Evolutionary conservation across 2,797 vertebrate species (phyloP).

Genomic region (Simalia tracyae): DNA sequence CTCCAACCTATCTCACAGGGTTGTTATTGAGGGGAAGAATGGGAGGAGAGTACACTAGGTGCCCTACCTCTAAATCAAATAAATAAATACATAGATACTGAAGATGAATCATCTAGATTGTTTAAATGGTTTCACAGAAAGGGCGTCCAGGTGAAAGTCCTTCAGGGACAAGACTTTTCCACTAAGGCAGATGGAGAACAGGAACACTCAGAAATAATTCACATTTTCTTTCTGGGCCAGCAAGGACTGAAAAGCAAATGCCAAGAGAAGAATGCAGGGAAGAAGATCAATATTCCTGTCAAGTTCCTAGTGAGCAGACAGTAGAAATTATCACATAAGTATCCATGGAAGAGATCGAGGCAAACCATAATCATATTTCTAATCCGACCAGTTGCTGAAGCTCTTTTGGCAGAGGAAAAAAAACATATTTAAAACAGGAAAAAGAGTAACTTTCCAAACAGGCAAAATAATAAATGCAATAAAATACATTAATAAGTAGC

Average conservation of each 20-base stretch:
- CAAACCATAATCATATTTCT: too few species aligned
- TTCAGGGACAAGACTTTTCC: not conserved
- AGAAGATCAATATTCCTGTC: not conserved
- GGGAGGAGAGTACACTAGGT: too few species aligned
- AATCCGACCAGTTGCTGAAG: too few species aligned
- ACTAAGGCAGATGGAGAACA: not conserved
- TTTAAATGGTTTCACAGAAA: slow-evolving; percentile 1
- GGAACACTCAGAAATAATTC: fast-evolving
- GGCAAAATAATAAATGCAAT: not conserved
- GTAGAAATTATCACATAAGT: not conserved
- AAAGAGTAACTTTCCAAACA: not conserved
- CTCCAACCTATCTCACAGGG: too few species aligned
- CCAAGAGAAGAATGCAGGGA: not conserved
- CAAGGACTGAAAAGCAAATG: not conserved
- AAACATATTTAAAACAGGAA: not conserved
- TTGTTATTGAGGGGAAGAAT: too few species aligned
- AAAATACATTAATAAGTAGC: not conserved
- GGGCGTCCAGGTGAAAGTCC: not conserved
- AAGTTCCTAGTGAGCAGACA: not conserved
- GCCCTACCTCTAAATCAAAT: too few species aligned
- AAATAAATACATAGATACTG: not conserved
- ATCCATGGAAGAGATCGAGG: not conserved
- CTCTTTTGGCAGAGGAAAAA: too few species aligned
- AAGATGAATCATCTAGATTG: not conserved
- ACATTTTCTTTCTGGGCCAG: not conserved